Evolutionary conservation across 2,888 invertebrate genomes (phyloP).

Genomic region (Ectemnius cavifrons): DNA sequence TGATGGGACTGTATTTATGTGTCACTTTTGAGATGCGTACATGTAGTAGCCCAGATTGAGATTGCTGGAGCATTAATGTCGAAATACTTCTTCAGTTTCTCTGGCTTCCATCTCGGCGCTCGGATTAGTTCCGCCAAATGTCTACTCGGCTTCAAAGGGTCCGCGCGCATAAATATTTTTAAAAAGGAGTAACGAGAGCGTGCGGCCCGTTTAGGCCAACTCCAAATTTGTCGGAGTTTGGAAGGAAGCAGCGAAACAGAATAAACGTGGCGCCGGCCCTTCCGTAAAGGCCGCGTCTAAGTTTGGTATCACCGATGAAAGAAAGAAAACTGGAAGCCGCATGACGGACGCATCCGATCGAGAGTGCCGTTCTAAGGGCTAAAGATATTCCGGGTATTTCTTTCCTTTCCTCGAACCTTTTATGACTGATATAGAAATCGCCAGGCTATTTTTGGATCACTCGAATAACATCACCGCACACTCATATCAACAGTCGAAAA

Average conservation of each 20-base stretch:
- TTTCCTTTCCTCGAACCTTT: too few species aligned
- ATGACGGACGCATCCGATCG: conserved; percentile 3
- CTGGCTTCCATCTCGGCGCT: too few species aligned
- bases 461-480: too few species aligned
- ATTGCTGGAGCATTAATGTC: too few species aligned
- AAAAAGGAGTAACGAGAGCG: conserved; percentile 14
- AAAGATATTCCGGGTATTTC: not conserved
- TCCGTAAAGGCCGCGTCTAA: not conserved
- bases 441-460: too few species aligned
- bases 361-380: not conserved
- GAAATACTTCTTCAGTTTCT: too few species aligned
- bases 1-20: too few species aligned
- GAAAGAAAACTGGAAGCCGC: not conserved
- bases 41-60: too few species aligned
- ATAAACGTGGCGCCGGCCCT: not conserved
- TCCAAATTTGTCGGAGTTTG: conserved; percentile 10
- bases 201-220: not conserved
- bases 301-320: not conserved
- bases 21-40: too few species aligned
- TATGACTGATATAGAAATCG: too few species aligned
- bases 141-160: conserved; percentile 17
- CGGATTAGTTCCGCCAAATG: too few species aligned
- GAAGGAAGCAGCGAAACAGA: not conserved
- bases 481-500: too few species aligned
- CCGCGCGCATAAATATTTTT: conserved; percentile 31